Evolutionary conservation across 2,113 vertebrate genomes (phyloP).

Genomic region (Egretta garzetta): DNA sequence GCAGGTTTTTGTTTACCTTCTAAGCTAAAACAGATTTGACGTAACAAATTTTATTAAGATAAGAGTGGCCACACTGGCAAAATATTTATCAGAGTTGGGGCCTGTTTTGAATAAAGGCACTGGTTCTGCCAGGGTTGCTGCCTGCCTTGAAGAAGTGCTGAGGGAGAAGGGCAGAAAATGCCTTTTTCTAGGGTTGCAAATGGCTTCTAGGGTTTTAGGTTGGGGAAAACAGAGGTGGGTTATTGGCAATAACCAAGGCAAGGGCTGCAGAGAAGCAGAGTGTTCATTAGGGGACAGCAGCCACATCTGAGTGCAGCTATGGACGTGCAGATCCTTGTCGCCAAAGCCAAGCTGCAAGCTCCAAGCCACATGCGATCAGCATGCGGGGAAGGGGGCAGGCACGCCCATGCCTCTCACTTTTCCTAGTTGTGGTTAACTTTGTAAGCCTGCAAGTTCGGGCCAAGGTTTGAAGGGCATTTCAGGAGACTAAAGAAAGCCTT

Average conservation of each 20-base stretch:
- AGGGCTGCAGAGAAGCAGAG: not conserved
- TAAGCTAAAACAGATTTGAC: not conserved
- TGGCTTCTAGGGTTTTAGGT: not conserved
- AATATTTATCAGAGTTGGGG: accelerated
- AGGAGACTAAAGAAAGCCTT: not conserved
- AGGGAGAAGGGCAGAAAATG: not conserved
- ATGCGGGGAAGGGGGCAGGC: not conserved
- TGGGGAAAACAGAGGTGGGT: not conserved
- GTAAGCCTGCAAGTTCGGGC: not conserved
- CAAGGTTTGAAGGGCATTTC: not conserved
- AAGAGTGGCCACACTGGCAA: not conserved
- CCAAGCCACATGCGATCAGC: not conserved
- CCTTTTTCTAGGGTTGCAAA: not conserved
- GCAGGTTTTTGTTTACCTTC: not conserved
- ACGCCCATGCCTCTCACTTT: not conserved
- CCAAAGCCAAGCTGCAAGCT: not conserved
- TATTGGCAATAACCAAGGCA: not conserved
- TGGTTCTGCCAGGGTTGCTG: not conserved
- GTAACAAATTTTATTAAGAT: not conserved
- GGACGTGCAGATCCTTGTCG: not conserved
- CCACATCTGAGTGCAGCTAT: not conserved
- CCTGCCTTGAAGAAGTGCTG: not conserved
- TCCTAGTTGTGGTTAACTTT: not conserved
- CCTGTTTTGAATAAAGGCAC: not conserved
- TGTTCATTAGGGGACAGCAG: not conserved